Percentiles rank a stretch among this genome's conserved stretches.
These are phyloP conservation scores for Coreoperca whiteheadi DNA, from an alignment of 2,113 vertebrate genomes.

Conservation along the genomic window DNA sequence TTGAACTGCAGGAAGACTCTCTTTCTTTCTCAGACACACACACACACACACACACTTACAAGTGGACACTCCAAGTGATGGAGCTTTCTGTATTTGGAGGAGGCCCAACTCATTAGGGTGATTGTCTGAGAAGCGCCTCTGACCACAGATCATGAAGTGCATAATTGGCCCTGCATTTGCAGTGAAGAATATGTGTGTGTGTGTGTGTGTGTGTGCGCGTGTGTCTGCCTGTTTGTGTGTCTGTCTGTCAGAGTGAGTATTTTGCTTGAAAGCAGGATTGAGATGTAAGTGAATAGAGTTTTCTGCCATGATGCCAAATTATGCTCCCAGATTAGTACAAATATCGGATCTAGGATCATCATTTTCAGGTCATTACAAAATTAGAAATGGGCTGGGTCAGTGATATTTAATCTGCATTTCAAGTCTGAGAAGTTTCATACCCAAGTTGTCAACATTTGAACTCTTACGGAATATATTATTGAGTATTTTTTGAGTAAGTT, in stretches of 20 bases:
- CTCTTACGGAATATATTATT: slow-evolving; percentile 12
- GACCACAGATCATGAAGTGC: slow-evolving; percentile 75
- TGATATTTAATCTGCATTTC: slow-evolving; percentile 26
- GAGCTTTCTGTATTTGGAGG: slow-evolving; percentile 65
- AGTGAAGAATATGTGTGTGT: slow-evolving; percentile 24
- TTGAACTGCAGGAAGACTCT: background rate
- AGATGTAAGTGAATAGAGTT: slow-evolving; percentile 2
- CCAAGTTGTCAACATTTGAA: slow-evolving; percentile 25
- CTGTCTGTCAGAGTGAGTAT: slow-evolving; percentile 16
- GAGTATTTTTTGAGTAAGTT: slow-evolving; percentile 8
- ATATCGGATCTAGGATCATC: background rate
- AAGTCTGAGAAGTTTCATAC: slow-evolving; percentile 18
- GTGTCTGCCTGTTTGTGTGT: slow-evolving; percentile 7
- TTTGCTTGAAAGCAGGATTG: slow-evolving; percentile 1
- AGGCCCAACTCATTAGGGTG: slow-evolving; percentile 75
- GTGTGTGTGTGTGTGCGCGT: background rate
- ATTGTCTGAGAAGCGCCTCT: slow-evolving; percentile 75
- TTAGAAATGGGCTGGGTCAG: slow-evolving; percentile 18
- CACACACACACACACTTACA: slow-evolving; percentile 16
- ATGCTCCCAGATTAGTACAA: background rate
- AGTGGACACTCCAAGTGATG: slow-evolving; percentile 48
- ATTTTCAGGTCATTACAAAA: slow-evolving; percentile 22
- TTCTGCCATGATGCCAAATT: slow-evolving; percentile 1
- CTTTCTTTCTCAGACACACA: background rate
- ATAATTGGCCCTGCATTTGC: slow-evolving; percentile 73